Evolutionary conservation across 1,140 invertebrate species (phyloP), one percentile per base, ranked within the genome.

Genomic region (Caenorhabditis inopinata): DNA sequence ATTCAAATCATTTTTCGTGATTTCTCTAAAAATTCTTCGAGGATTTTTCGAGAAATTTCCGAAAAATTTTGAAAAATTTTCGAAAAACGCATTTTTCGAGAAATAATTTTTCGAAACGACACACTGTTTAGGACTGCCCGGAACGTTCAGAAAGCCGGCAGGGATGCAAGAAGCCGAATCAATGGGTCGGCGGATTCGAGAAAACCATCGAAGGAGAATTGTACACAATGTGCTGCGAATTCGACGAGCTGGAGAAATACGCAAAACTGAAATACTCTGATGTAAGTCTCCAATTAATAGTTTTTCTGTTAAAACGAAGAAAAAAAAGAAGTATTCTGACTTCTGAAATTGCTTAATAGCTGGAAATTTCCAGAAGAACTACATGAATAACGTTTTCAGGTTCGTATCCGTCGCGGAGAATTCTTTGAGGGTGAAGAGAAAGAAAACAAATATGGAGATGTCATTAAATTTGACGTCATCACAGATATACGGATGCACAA

Each of bases 181-280:
- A 68, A 32, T 68, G 58, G 58, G 58, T 68, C 23, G 58, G 58
- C 35, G 58, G 58, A 9, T 68, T 68, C n/a, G 58, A 68, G 11
- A 68, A 68, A 16, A 68, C 35, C 2, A 68, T 68, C n/a, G 58
- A 68, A 68, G 58, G 58, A 68, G 58, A 68, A 9, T 12, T 68
- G 3, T 68, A 23, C 9, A 18, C 27, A 11, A 68, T 68, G 58
- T 68, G 58, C 4, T 68, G 58, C 27, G 58, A 68, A 68, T 68
- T 38, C n/a, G 58, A 68, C 1, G 58, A 32, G 11, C 11, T 68
- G 4, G 58, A 68, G 32, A 68, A 68, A 21, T 68, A 21, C 38
- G 58, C 58, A 9, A 68, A 68, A 21, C 11, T 68, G 4, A 4
- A 32, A 21, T 68, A 68, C 38, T 38, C 58, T 11, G 58, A 68